These are phyloP conservation scores for Tetrax tetrax DNA, from an alignment of 2,113 vertebrate species.

Conservation along the genomic window DNA sequence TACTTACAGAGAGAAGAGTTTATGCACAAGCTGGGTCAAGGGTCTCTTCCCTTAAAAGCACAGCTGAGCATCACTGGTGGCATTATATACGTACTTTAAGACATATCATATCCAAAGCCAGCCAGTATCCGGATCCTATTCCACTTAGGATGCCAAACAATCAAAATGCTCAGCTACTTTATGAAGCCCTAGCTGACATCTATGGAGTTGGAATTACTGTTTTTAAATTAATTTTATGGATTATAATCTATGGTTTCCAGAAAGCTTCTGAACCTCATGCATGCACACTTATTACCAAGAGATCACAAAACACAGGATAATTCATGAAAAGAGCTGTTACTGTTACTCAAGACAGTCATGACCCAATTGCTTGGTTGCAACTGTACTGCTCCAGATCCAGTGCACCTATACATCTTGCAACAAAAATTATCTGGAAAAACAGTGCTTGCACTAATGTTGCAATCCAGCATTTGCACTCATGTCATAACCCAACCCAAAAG, in stretches of 20 bases:
- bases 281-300: neutral
- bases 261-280: neutral
- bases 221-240: neutral
- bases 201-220: neutral
- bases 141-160: neutral
- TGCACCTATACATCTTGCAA: neutral
- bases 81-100: fast-evolving
- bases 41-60: neutral
- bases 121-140: neutral
- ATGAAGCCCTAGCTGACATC: neutral
- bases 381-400: neutral
- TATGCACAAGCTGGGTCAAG: neutral
- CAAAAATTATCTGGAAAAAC: neutral
- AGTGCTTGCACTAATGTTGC: neutral
- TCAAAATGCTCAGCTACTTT: neutral
- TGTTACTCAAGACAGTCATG: neutral
- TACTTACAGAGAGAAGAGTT: neutral
- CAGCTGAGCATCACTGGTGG: neutral
- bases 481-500: neutral
- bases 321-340: neutral
- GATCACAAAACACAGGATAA: neutral
- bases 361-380: neutral
- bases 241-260: neutral
- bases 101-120: neutral
- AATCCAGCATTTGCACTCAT: neutral